Conservation (phyloP, 2,113 vertebrate species). For the Macrotus californicus region DNA sequence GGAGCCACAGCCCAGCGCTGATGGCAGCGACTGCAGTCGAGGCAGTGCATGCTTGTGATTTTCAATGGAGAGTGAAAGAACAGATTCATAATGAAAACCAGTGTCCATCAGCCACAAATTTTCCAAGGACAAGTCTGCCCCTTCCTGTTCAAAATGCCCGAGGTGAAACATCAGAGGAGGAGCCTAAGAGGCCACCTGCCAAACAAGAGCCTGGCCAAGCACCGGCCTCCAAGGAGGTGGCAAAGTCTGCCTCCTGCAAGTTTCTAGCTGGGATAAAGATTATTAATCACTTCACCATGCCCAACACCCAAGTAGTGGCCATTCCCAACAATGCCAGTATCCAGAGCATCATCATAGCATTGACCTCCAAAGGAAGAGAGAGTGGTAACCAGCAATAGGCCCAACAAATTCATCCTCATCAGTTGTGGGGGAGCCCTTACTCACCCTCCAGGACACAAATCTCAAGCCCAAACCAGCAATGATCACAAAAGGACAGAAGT, state of each 20-base stretch:
- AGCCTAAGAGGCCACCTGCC: slow-evolving; percentile 22
- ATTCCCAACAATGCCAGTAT: slow-evolving; percentile 86
- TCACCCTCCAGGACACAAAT: not conserved
- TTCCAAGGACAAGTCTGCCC: slow-evolving; percentile 87
- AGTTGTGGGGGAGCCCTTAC: slow-evolving; percentile 76
- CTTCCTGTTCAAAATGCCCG: slow-evolving; percentile 78
- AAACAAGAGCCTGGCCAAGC: slow-evolving; percentile 3
- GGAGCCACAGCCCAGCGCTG: not conserved
- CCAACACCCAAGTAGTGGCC: slow-evolving; percentile 91
- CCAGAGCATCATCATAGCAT: slow-evolving; percentile 88
- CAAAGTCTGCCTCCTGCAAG: slow-evolving; percentile 56
- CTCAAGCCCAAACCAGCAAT: slow-evolving; percentile 50
- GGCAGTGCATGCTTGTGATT: slow-evolving; percentile 67
- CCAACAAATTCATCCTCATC: slow-evolving; percentile 94
- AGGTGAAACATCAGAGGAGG: slow-evolving; percentile 52
- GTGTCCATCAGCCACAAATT: slow-evolving; percentile 92
- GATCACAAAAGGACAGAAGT: not conserved
- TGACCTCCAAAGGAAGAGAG: slow-evolving; percentile 91
- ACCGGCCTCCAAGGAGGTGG: slow-evolving; percentile 50
- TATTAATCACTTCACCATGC: slow-evolving; percentile 88
- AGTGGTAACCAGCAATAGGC: slow-evolving; percentile 85
- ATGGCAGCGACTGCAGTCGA: fast-evolving
- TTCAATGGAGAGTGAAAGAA: slow-evolving; percentile 78
- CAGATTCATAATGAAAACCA: slow-evolving; percentile 88
- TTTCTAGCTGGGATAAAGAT: slow-evolving; percentile 86